Base-by-base conservation (phyloP, 2,797 vertebrate genomes). In the Phataginus tetradactyla region DNA sequence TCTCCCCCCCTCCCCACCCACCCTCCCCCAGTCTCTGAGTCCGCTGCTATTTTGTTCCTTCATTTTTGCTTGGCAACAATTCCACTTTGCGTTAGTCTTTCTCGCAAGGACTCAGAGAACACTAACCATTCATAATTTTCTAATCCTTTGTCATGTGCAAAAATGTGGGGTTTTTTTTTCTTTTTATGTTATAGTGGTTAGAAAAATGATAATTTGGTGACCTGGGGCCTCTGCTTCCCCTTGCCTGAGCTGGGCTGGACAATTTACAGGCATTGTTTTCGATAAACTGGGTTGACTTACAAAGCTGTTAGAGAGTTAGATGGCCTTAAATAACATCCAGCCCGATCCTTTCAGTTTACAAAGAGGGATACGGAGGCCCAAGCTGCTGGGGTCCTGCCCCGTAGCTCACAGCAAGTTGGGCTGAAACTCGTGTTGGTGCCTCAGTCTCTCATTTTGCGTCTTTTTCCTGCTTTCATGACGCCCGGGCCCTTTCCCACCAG, bases 121-220 rank as follows among this genome's bases (percentile, higher is more conserved):
- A 27, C 45, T 61, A 66, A 71, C 42, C 63, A 59, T 17, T 79
- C 59, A 32, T 57, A n/a, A 86, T 92, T 89, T 93, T 91, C 69
- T 32, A 71, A 32, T 68, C 53, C 11, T 87, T 80, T 7, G 32
- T 72, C 49, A 27, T 69, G 5, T 32, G 11, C 15, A 92, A 74
- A 89, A 77, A 9, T 11, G 37, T 13, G 23, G 9, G 29, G 7
- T 25, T 55, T 7, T 81, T 81, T 37, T 37, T 81, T 51, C 37
- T 92, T 90, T 42, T 59, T 63, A 37, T 53, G 49, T 77, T 78
- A 32, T 23, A 34, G 17, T 45, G 45, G 59, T 80, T 37, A 64
- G 39, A 91, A 55, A 83, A 84, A 53, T 32, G 51, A 27, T n/a
- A 4, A 37, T 32, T 21, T 45, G 37, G 42, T 69, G 15, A 45